Evolutionary conservation across 1,140 invertebrate genomes (phyloP).

Genomic region (Anoplolepis gracilipes): DNA sequence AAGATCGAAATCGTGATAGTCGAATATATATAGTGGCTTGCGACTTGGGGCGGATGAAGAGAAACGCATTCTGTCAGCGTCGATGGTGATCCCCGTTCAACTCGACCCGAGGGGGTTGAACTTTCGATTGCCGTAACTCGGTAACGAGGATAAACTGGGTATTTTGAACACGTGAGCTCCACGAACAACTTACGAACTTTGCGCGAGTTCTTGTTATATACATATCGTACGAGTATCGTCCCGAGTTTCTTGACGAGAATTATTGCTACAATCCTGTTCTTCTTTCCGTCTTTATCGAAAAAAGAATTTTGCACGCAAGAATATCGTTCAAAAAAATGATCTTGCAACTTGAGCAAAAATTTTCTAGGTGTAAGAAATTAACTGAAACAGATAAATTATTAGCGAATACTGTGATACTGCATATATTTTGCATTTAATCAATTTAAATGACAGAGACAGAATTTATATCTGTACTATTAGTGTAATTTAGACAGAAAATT

Average conservation of each 20-base stretch:
- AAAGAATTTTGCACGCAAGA: too few relatives aligned
- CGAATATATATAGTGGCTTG: not conserved
- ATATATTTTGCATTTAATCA: too few relatives aligned
- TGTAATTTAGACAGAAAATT: too few relatives aligned
- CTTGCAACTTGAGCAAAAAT: too few relatives aligned
- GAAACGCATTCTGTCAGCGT: constrained; percentile 46
- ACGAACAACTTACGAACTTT: not conserved
- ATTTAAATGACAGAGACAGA: too few relatives aligned
- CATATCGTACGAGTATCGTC: not conserved
- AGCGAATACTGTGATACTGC: too few relatives aligned
- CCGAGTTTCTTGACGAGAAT: not conserved
- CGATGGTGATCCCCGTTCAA: constrained; percentile 22
- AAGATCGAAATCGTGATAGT: not conserved
- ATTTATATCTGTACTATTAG: too few relatives aligned
- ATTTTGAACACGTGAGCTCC: constrained; percentile 42
- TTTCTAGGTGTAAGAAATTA: too few relatives aligned
- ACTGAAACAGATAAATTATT: too few relatives aligned
- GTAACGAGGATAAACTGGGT: constrained; percentile 68
- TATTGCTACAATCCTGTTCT: not conserved
- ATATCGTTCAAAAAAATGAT: too few relatives aligned
- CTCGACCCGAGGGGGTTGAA: constrained; percentile 39
- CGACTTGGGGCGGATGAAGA: not conserved
- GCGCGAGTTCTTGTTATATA: not conserved
- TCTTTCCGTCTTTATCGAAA: too few relatives aligned
- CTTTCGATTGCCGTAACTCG: constrained; percentile 69